Evolutionary conservation across 2,113 vertebrate genomes (phyloP).

Genomic region (Brienomyrus brachyistius): DNA sequence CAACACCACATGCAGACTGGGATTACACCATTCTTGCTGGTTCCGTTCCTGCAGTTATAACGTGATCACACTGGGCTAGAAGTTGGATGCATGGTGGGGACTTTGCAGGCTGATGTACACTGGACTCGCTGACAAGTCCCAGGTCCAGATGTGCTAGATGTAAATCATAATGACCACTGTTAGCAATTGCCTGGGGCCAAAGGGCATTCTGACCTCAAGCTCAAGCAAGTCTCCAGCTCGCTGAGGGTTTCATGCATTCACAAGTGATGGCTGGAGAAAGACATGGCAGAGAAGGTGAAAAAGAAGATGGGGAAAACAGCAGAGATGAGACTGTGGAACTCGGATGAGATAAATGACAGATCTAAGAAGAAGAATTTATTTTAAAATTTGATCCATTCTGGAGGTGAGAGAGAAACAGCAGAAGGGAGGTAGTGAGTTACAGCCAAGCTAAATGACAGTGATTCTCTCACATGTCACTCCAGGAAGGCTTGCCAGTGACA

Average conservation of each 20-base stretch:
- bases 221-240: not conserved
- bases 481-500: too few relatives aligned
- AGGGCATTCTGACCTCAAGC: not conserved
- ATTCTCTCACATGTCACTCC: too few relatives aligned
- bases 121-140: not conserved
- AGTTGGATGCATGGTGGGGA: not conserved
- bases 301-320: conserved; percentile 28
- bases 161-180: not conserved
- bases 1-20: not conserved
- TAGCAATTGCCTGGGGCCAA: not conserved
- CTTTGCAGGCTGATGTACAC: not conserved
- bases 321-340: not conserved
- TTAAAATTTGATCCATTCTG: too few relatives aligned
- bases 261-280: not conserved
- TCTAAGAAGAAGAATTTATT: conserved; percentile 19
- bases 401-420: conserved; percentile 19
- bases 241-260: not conserved
- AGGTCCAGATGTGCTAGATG: not conserved
- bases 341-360: conserved; percentile 28
- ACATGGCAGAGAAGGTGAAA: not conserved
- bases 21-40: not conserved
- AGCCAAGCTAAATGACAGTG: too few relatives aligned
- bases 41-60: not conserved
- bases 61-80: too few relatives aligned
- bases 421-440: too few relatives aligned